phyloP scores from a whole-genome alignment of 2,113 vertebrate species.

The Mixornis gularis region DNA sequence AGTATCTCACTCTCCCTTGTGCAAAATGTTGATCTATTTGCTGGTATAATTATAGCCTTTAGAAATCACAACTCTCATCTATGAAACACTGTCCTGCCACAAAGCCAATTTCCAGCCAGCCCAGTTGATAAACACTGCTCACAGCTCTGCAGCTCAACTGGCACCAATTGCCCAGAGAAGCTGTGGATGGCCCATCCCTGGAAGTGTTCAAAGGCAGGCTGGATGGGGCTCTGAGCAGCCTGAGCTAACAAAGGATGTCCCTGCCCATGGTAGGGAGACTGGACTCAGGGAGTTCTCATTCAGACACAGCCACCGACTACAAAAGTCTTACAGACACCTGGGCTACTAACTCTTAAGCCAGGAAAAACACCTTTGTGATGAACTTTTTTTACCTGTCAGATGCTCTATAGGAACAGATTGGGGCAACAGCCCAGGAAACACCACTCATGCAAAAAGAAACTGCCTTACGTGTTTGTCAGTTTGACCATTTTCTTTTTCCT shows the following conservation, averaged over 20 bases:
- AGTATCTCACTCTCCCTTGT: not conserved
- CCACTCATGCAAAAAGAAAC: not conserved
- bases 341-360: not conserved
- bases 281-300: not conserved
- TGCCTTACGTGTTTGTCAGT: not conserved
- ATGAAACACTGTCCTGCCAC: not conserved
- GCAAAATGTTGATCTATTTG: not conserved
- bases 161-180: not conserved
- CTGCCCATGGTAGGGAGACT: not conserved
- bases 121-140: not conserved
- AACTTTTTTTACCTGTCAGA: not conserved
- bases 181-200: not conserved
- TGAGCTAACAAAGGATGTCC: not conserved
- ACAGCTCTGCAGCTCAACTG: not conserved
- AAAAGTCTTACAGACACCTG: not conserved
- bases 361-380: not conserved
- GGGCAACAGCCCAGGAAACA: not conserved
- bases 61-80: not conserved
- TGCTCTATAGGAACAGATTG: not conserved
- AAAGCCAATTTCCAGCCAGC: not conserved
- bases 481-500: not conserved
- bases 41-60: not conserved
- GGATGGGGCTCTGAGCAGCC: not conserved
- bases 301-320: rapidly evolving
- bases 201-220: not conserved